Evolutionary conservation across 2,797 vertebrate species (phyloP), one percentile per base, ranked within the genome.

Genomic region (Gymnopithys bicolor): DNA sequence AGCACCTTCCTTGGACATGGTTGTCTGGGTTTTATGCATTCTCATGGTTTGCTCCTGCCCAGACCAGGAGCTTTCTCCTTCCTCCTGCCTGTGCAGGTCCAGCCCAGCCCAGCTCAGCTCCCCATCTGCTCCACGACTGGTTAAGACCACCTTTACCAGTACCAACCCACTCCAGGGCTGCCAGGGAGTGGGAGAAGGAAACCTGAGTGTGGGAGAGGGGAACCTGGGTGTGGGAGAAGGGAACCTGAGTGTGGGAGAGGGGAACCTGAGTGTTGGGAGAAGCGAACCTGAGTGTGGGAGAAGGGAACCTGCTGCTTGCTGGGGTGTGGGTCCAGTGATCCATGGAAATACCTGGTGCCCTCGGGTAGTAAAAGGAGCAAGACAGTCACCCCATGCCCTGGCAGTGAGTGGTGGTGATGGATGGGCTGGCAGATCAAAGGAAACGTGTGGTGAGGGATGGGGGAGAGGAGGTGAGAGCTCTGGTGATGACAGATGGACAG

Each of bases 401-500:
- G 2, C 15, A 76, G 84, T 0, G 2, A 37, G 62, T 1, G 10
- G 52, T 53, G 10, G 78, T 95, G 93, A 95, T 84, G 93, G 92
- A 90, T 95, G 91, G 93, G 51, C 81, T 0, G 3, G 33, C 3
- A 58, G 64, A 94, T 86, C 10, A 90, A 73, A 95, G 84, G 92
- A 67, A 93, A 56, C 78, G 21, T 43, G 88, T 0, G 5, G 63
- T 69, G 87, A 94, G 56, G 74, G 91, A 48, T 78, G 22, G 48
- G 63, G 69, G 76, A 90, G 77, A 59, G 59, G 74, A 69, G 91
- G 87, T 46, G 81, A 93, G 95, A 16, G 4, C 77, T 46, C 30
- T 45, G 86, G 84, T 13, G 28, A 3, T 95, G 92, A 85, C 90
- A 66, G 94, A 93, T 89, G 84, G 94, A 92, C 53, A n/a, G 90